A percentile compares a stretch with the other conserved stretches of the same genome.
These are phyloP conservation scores for Actenoides hombroni DNA, from an alignment of 2,113 vertebrate genomes.

Conservation along the genomic window DNA sequence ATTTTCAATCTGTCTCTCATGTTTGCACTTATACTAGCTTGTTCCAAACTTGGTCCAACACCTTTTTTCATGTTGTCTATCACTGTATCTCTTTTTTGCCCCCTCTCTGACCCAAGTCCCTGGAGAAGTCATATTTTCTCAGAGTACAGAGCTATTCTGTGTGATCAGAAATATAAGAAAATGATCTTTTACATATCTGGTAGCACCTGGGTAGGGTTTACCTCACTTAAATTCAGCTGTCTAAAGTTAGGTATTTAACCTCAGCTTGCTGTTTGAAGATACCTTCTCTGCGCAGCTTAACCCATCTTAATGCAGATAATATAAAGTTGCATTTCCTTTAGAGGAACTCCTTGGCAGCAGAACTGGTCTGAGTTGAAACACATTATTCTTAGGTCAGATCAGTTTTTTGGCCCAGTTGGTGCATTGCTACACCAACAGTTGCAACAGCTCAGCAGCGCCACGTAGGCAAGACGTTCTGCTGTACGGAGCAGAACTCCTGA, in stretches of 20 bases:
- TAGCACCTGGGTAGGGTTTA: neutral
- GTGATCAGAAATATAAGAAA: neutral
- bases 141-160: neutral
- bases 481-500: neutral
- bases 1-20: neutral
- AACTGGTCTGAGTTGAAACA: neutral
- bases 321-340: neutral
- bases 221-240: neutral
- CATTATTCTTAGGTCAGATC: neutral
- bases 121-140: neutral
- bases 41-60: neutral
- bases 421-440: neutral
- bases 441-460: neutral
- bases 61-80: neutral
- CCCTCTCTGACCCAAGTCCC: neutral
- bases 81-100: neutral
- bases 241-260: neutral
- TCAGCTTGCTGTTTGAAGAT: neutral
- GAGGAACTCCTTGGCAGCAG: neutral
- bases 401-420: neutral
- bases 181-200: neutral
- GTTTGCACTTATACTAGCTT: neutral
- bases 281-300: neutral
- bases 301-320: neutral
- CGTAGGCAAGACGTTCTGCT: neutral